Evolutionary conservation across 2,113 vertebrate genomes (phyloP), one percentile per base, ranked within the genome.

Genomic region (Phyllostomus hastatus): DNA sequence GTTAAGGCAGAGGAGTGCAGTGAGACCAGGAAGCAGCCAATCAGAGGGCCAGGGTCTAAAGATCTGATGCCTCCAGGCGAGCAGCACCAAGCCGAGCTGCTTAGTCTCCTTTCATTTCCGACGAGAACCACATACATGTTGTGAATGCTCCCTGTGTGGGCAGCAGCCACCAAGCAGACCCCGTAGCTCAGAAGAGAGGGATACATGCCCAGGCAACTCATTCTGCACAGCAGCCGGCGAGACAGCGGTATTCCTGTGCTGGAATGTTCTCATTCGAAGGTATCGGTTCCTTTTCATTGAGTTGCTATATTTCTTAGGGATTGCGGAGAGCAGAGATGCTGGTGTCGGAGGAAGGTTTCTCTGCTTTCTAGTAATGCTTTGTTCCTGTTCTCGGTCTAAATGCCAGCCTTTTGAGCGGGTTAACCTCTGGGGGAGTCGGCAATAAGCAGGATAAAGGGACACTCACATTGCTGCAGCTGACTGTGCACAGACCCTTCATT

Each of bases 201-300:
- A 31, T 79, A 28, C 19, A 35, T 70, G 75, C 35, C 78, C 20
- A 4, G 78, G 83, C 79, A 5, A 69, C 88, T 70, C 89, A 7
- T 59, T 14, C 69, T 78, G 6, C 35, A 38, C 59, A 8, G 46
- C 82, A 7, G 50, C 85, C 24, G 46, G 33, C 33, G 26, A 90
- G 91, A 72, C 38, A 38, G 76, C 75, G 85, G n/a, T 11, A 7
- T 48, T 66, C 90, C 80, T 75, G 52, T 97, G 95, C 96, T 97
- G 96, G 96, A 94, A 94, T 97, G 54, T 79, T 95, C 91, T 93
- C 67, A 0, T 95, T 85, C 80, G 28, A 98, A 98, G 97, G 97
- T 98, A 98, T 26, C 50, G 3, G 41, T 88, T 95, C 28, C 94
- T 97, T 98, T 97, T 46, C 90, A 10, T 73, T 57, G 10, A 97